Conservation (phyloP, 2,113 vertebrate genomes). For the Scortum barcoo region DNA sequence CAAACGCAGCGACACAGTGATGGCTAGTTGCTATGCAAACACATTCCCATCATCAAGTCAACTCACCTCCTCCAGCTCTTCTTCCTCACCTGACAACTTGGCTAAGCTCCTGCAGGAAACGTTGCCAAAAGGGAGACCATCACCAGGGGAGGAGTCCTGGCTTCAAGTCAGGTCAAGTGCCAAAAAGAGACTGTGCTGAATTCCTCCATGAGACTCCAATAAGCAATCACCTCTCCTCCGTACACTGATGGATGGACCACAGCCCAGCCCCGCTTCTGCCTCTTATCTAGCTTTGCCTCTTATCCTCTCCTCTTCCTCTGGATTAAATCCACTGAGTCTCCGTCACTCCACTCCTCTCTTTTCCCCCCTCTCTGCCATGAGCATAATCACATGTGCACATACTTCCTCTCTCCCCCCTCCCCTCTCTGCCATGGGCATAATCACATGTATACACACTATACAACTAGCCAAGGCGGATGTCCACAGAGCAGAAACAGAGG, state of each 20-base stretch:
- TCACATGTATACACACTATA: constrained; percentile 61
- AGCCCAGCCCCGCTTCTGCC: constrained; percentile 57
- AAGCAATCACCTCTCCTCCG: constrained; percentile 42
- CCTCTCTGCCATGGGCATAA: constrained; percentile 50
- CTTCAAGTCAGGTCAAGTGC: constrained; percentile 48
- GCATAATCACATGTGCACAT: constrained; percentile 62
- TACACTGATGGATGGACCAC: constrained; percentile 52
- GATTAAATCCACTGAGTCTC: constrained; percentile 63
- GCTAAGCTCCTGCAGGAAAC: constrained; percentile 48
- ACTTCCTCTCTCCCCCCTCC: constrained; percentile 37
- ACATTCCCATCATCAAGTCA: constrained; percentile 24
- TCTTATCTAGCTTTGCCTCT: constrained; percentile 51
- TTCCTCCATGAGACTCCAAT: constrained; percentile 50
- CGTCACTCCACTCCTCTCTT: constrained; percentile 49
- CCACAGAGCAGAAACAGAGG: constrained; percentile 71
- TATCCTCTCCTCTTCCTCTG: constrained; percentile 59
- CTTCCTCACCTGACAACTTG: constrained; percentile 68
- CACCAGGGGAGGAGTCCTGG: constrained; percentile 36
- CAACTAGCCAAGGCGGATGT: constrained; percentile 66
- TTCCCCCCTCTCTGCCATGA: constrained; percentile 44
- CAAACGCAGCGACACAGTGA: neutral
- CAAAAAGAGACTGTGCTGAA: constrained; percentile 25
- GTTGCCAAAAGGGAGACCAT: constrained; percentile 31
- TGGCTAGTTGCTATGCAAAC: constrained; percentile 28
- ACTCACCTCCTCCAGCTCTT: constrained; percentile 58